phyloP scores from a whole-genome alignment of 2,888 invertebrate genomes.

The Phortica okadai region DNA sequence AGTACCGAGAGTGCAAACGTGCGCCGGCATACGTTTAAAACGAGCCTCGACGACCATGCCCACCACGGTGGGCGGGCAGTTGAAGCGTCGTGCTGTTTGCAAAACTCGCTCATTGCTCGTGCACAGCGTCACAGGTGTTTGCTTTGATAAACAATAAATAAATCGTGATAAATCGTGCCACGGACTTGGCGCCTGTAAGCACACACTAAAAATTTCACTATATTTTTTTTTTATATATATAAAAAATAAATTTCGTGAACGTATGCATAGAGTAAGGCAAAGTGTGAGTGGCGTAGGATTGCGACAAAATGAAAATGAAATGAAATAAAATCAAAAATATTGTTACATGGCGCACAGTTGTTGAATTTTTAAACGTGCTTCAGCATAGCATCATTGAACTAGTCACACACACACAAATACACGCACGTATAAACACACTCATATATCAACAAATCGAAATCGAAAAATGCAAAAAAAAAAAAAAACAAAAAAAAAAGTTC shows the following conservation, averaged over 20 bases:
- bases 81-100: background rate
- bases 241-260: background rate
- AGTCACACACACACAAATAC: background rate
- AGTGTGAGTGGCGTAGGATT: background rate
- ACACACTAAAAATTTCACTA: constrained; percentile 11
- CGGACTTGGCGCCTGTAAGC: background rate
- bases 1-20: background rate
- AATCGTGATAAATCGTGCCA: constrained; percentile 61
- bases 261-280: background rate
- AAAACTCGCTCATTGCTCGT: background rate
- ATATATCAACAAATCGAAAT: background rate
- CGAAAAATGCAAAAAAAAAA: background rate
- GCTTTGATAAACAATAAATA: constrained; percentile 58
- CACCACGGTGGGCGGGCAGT: background rate
- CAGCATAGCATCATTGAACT: constrained; percentile 2
- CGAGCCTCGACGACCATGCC: no score
- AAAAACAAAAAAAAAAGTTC: background rate
- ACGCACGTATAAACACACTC: background rate
- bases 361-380: constrained; percentile 28
- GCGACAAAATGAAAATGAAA: background rate
- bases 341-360: constrained; percentile 23
- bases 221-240: background rate
- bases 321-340: constrained; percentile 22
- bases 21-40: constrained; percentile 4
- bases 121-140: constrained; percentile 53